phyloP scores from a whole-genome alignment of 2,888 invertebrate species.

The Mylabris sibirica region DNA sequence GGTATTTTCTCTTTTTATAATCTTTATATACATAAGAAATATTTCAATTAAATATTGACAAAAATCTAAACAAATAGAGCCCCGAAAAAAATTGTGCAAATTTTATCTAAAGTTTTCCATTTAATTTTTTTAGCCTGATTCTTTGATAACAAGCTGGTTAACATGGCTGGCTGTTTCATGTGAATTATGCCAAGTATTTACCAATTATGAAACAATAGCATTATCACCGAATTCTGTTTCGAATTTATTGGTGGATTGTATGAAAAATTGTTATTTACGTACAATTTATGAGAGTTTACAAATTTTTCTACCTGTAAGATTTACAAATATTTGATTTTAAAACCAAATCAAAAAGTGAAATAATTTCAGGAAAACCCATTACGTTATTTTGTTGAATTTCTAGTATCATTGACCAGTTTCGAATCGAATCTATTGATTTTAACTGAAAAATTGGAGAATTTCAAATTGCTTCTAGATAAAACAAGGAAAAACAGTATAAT shows the following conservation, averaged over 20 bases:
- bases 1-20: neutral
- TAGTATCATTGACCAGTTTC: slow-evolving; percentile 50
- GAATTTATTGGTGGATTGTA: slow-evolving; percentile 63
- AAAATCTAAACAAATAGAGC: neutral
- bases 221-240: slow-evolving; percentile 42
- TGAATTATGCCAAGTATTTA: slow-evolving; percentile 39
- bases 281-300: slow-evolving; percentile 72
- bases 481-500: slow-evolving; percentile 51
- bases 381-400: slow-evolving; percentile 54
- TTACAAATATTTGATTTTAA: neutral
- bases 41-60: slow-evolving; percentile 11
- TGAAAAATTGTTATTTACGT: slow-evolving; percentile 66
- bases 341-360: slow-evolving; percentile 8
- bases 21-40: neutral
- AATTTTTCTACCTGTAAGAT: slow-evolving; percentile 73
- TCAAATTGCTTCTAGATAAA: slow-evolving; percentile 52
- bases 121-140: slow-evolving; percentile 65
- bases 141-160: slow-evolving; percentile 68
- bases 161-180: slow-evolving; percentile 65
- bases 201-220: slow-evolving; percentile 46
- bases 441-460: slow-evolving; percentile 55
- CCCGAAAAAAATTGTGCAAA: neutral
- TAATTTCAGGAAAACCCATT: slow-evolving; percentile 71
- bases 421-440: slow-evolving; percentile 52
- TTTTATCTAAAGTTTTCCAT: slow-evolving; percentile 20